phyloP scores from a whole-genome alignment of 2,113 vertebrate species.

The Pterophyllum scalare region DNA sequence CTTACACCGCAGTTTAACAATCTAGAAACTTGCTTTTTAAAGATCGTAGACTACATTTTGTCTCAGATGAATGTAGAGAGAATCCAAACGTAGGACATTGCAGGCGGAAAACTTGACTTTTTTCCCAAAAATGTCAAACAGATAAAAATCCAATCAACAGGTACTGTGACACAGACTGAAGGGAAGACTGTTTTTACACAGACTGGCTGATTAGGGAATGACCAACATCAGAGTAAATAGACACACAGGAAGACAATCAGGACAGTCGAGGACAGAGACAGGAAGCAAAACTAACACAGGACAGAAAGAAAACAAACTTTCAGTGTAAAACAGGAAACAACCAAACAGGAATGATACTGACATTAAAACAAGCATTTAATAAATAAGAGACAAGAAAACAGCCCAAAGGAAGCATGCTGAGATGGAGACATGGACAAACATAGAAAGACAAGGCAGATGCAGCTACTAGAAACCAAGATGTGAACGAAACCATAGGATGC shows the following conservation, averaged over 20 bases:
- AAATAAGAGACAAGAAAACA: not conserved
- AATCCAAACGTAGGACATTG: not conserved
- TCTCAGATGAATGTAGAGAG: not conserved
- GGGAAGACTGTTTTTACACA: not conserved
- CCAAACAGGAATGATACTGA: not conserved
- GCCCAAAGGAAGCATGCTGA: not conserved
- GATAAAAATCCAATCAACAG: not conserved
- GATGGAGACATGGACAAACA: no score
- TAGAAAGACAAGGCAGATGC: no score
- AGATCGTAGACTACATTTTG: not conserved
- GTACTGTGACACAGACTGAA: not conserved
- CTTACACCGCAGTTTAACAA: not conserved
- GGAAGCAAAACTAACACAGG: not conserved
- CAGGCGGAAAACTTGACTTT: not conserved
- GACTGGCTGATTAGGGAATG: not conserved
- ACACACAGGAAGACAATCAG: not conserved
- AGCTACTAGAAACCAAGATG: no score
- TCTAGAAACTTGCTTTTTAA: accelerated
- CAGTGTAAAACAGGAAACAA: not conserved
- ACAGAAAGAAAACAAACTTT: no score
- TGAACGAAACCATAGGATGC: no score
- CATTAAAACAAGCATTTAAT: not conserved
- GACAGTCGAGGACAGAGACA: accelerated
- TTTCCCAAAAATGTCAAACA: accelerated
- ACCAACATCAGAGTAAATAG: not conserved